A percentile compares a stretch with the other conserved stretches of the same genome.
These are phyloP conservation scores for Hippocampus barbouri DNA, from an alignment of 2,113 vertebrate species.

Conservation along the genomic window DNA sequence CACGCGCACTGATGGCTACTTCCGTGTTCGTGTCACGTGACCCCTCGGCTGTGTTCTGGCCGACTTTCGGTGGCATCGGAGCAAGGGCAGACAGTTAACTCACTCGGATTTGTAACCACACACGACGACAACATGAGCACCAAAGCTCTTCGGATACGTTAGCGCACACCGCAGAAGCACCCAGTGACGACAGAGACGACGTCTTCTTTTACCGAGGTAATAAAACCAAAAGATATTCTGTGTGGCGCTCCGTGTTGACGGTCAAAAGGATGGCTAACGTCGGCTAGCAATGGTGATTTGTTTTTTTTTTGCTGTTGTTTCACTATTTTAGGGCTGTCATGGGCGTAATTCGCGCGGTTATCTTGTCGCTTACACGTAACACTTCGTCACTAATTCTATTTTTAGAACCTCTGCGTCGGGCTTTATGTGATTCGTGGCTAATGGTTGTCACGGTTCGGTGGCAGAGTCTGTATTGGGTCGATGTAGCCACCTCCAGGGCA, in stretches of 20 bases:
- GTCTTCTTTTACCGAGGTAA: conserved; percentile 27
- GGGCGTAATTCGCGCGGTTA: background rate
- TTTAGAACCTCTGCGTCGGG: background rate
- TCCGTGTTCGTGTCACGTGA: conserved; percentile 35
- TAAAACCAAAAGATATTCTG: background rate
- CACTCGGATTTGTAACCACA: background rate
- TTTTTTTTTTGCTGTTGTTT: too few relatives aligned
- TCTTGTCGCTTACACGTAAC: background rate
- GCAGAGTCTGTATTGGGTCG: too few relatives aligned
- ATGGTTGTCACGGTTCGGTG: too few relatives aligned
- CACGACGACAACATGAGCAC: conserved; percentile 25
- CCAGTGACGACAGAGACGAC: background rate
- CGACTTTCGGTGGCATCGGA: background rate
- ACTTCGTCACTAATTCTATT: background rate
- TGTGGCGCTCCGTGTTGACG: conserved; percentile 8
- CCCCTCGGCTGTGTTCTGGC: conserved; percentile 2
- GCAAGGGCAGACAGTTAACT: background rate
- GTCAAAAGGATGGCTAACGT: conserved; percentile 26
- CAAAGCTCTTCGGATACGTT: conserved; percentile 8
- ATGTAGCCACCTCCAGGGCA: background rate
- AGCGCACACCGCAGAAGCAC: background rate
- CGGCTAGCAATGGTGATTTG: background rate
- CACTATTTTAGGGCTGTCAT: background rate
- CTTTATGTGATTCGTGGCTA: background rate
- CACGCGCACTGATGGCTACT: background rate